Evolutionary conservation across 2,797 vertebrate species (phyloP).

Genomic region (Peromyscus nudipes): DNA sequence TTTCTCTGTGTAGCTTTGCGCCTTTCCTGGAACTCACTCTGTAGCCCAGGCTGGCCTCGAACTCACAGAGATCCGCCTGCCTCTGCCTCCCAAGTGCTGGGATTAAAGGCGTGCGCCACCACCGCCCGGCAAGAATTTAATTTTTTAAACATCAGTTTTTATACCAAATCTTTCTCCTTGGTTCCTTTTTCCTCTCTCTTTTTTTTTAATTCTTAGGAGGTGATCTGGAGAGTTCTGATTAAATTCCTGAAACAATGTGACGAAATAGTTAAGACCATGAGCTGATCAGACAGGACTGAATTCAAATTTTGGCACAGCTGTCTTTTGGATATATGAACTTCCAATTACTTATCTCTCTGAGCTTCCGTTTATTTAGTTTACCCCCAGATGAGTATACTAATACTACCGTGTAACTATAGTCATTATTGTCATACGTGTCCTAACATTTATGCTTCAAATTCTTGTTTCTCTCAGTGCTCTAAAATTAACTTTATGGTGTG

Average conservation of each 20-base stretch:
- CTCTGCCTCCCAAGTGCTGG: too few relatives aligned
- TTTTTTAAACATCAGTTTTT: background rate
- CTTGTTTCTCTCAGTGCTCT: background rate
- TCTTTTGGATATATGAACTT: background rate
- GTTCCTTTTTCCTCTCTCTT: background rate
- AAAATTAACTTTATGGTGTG: background rate
- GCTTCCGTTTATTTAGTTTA: background rate
- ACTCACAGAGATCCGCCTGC: too few relatives aligned
- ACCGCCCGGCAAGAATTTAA: background rate
- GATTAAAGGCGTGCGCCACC: too few relatives aligned
- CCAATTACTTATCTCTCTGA: background rate
- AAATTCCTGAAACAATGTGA: background rate
- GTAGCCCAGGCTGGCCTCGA: too few relatives aligned
- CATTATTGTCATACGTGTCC: background rate
- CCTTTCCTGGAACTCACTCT: too few relatives aligned
- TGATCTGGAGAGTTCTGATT: background rate
- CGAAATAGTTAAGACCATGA: background rate
- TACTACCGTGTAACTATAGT: background rate
- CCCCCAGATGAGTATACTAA: background rate
- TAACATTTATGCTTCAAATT: background rate
- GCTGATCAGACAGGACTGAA: background rate
- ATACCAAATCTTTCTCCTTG: conserved; percentile 18
- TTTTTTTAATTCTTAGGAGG: background rate
- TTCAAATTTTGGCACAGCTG: background rate
- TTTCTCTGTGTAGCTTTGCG: too few relatives aligned